phyloP scores from a whole-genome alignment of 1,140 invertebrate species.

The Harlomillsia oculata region DNA sequence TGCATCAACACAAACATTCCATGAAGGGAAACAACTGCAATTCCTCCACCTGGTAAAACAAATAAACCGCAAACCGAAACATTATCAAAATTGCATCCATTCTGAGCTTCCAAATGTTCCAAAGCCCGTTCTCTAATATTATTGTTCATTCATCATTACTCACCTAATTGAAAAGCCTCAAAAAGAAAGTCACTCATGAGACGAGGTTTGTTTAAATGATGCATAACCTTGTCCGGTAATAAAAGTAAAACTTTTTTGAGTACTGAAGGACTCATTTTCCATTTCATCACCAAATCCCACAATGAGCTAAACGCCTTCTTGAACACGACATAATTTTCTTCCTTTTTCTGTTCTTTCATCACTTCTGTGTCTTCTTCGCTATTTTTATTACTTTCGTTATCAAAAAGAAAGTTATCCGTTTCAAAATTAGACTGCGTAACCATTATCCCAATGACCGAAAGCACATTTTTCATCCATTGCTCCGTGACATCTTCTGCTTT shows the following conservation, averaged over 20 bases:
- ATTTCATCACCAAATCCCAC: constrained; percentile 50
- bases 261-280: constrained; percentile 50
- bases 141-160: constrained; percentile 9
- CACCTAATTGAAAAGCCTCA: constrained; percentile 72
- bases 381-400: background rate
- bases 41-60: constrained; percentile 59
- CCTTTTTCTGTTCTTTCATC: too few relatives aligned
- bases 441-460: constrained; percentile 2
- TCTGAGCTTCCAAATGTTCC: background rate
- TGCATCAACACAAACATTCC: constrained; percentile 83
- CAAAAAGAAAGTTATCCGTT: background rate
- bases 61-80: constrained; percentile 1
- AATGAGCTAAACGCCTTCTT: constrained; percentile 23
- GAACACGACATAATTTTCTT: constrained; percentile 15
- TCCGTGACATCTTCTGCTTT: background rate
- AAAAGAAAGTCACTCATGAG: constrained; percentile 85
- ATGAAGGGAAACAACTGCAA: constrained; percentile 81
- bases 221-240: constrained; percentile 70
- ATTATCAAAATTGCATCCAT: constrained; percentile 8
- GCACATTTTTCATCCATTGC: constrained; percentile 4
- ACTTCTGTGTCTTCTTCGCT: background rate
- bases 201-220: constrained; percentile 68
- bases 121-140: background rate
- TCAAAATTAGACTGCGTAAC: background rate
- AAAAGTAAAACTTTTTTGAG: constrained; percentile 70